Evolutionary conservation across 2,797 vertebrate species (phyloP).

Genomic region (Anabacerthia variegaticeps): DNA sequence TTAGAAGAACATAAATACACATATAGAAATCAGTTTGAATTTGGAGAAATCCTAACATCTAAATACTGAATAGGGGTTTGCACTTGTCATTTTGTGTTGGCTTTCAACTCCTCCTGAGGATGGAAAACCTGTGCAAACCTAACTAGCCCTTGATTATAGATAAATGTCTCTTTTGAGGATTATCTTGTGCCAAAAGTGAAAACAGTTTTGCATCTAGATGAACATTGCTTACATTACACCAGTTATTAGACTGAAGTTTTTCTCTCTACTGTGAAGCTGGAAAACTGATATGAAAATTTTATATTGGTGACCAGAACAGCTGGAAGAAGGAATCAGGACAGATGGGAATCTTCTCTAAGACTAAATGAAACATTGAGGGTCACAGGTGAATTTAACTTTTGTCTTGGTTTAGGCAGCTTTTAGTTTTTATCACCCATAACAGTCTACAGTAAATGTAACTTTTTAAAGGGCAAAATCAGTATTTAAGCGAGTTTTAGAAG

Average conservation of each 20-base stretch:
- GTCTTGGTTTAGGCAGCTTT: background rate
- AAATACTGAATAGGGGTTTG: background rate
- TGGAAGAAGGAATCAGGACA: background rate
- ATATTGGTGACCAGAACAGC: fast-evolving
- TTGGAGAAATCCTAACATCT: background rate
- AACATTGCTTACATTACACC: fast-evolving
- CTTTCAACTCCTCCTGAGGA: fast-evolving
- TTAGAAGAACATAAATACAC: background rate
- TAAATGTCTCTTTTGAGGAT: background rate
- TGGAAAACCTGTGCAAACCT: background rate
- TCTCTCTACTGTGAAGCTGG: background rate
- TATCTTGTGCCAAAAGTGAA: background rate
- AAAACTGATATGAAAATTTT: background rate
- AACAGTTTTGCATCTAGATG: background rate
- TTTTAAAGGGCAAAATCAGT: background rate
- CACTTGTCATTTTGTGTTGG: background rate
- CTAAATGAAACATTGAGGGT: background rate
- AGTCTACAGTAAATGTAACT: fast-evolving
- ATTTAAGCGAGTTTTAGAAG: background rate
- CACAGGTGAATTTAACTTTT: background rate
- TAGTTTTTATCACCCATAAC: background rate
- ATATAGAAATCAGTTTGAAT: background rate
- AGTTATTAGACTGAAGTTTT: fast-evolving
- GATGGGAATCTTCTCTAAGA: background rate
- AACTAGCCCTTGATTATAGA: background rate